Evolutionary conservation across 2,888 invertebrate genomes (phyloP).

Genomic region (Coenonympha glycerion): DNA sequence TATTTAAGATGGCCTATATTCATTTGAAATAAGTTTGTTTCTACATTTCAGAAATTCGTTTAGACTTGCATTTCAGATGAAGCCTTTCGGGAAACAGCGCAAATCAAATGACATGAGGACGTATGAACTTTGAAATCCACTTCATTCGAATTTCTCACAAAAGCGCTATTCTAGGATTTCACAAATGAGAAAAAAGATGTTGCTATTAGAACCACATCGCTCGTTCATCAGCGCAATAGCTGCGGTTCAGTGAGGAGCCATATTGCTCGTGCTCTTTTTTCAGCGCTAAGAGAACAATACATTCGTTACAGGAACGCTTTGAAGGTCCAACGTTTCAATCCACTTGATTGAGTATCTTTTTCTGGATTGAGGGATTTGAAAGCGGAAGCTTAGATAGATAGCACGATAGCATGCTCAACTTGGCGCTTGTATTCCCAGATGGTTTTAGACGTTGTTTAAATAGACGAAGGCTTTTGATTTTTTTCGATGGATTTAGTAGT

Average conservation of each 20-base stretch:
- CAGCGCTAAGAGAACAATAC: constrained; percentile 62
- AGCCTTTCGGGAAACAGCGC: constrained; percentile 16
- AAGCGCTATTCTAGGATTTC: constrained; percentile 39
- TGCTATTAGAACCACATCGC: constrained; percentile 62
- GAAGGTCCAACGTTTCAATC: constrained; percentile 44
- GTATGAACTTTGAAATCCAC: constrained; percentile 24
- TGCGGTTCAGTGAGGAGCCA: constrained; percentile 51
- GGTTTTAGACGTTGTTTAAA: constrained; percentile 34
- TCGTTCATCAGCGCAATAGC: constrained; percentile 65
- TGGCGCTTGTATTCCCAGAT: constrained; percentile 15
- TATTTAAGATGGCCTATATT: no score
- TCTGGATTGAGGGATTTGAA: constrained; percentile 34
- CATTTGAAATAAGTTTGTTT: no score
- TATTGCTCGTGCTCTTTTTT: constrained; percentile 49
- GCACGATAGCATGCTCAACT: constrained; percentile 12
- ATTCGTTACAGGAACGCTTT: constrained; percentile 57
- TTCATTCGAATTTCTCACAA: constrained; percentile 44
- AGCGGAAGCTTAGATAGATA: constrained; percentile 8
- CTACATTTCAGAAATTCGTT: no score
- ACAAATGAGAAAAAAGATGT: constrained; percentile 48
- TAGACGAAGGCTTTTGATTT: constrained; percentile 40
- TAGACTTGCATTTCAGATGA: not conserved
- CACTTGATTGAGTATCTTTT: constrained; percentile 55
- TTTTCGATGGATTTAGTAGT: not conserved
- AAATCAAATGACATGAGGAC: constrained; percentile 27